Evolutionary conservation across 2,113 vertebrate species (phyloP).

Genomic region (Passer domesticus): DNA sequence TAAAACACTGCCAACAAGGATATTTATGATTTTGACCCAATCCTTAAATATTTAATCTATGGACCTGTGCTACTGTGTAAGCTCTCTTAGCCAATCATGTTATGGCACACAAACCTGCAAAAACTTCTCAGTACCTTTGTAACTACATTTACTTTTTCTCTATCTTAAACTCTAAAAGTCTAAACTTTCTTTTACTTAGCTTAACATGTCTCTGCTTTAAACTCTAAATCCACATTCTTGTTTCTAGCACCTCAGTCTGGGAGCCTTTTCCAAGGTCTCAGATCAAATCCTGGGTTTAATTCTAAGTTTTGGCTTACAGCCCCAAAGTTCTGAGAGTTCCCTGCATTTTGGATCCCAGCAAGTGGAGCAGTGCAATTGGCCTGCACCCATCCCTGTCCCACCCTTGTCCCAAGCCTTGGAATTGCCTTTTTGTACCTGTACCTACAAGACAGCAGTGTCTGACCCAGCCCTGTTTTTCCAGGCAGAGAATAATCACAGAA

Average conservation of each 20-base stretch:
- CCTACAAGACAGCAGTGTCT: background rate
- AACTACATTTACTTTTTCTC: background rate
- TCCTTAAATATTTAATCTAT: background rate
- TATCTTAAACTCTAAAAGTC: background rate
- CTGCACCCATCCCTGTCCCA: background rate
- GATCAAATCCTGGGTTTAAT: background rate
- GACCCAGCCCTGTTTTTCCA: background rate
- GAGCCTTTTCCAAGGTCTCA: background rate
- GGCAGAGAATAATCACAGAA: fast-evolving
- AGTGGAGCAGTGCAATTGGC: background rate
- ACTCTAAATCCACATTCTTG: background rate
- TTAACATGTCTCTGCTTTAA: background rate
- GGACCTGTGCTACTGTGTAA: background rate
- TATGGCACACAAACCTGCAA: background rate
- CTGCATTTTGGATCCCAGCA: background rate
- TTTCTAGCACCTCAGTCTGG: background rate
- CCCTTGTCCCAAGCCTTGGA: background rate
- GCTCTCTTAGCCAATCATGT: background rate
- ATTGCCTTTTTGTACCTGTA: fast-evolving
- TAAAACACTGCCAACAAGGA: background rate
- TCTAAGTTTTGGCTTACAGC: background rate
- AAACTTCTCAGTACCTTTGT: background rate
- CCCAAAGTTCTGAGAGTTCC: background rate
- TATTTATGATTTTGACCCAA: background rate
- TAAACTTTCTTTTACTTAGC: background rate